Base-by-base conservation (phyloP, 2,113 vertebrate species). In the Corydoras maculifer region DNA sequence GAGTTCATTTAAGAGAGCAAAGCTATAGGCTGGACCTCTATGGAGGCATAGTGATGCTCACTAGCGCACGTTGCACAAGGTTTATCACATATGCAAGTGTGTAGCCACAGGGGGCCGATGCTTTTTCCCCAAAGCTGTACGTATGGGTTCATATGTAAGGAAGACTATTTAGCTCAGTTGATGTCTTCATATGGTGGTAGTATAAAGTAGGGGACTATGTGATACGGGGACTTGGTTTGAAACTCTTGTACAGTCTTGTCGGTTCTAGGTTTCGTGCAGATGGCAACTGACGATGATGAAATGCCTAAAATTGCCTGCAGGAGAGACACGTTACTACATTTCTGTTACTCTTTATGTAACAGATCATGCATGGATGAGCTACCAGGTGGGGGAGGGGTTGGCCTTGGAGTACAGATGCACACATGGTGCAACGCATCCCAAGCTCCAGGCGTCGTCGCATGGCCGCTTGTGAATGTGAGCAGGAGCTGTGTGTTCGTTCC, bases 341-440 rank as follows among this genome's bases (percentile, higher is more conserved):
- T 53, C 9, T 65, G 3, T 64, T 30, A 13, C 61, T 43, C 43
- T 60, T 18, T 49, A 35, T 73, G 62, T 72, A 31, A 69, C 62
- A 58, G 59, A 55, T 73, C 68, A 72, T 66, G 69, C 72, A 77
- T 75, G 77, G 55, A 60, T n/a, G 66, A 63, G 66, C 43, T 74
- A 58, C 65, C 62, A 54, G 15, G 55, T 68, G 63, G 67, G 62
- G 70, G 58, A 30, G 32, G 14, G 57, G 18, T 25, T 25, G 18
- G 18, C 18, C 18, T 25, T 2, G 29, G 43, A 65, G n/a, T 58
- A 31, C 0, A 5, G 15, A 43, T 57, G 54, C 5, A 50, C 43
- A 59, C 65, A 43, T 48, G 48, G 66, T 62, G 64, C 60, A 62
- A 53, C 35, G 49, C 11, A 31, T 25, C 64, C 54, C 35, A 31